Evolutionary conservation across 2,888 invertebrate genomes (phyloP), one percentile per base, ranked within the genome.

Genomic region (Panopea generosa): DNA sequence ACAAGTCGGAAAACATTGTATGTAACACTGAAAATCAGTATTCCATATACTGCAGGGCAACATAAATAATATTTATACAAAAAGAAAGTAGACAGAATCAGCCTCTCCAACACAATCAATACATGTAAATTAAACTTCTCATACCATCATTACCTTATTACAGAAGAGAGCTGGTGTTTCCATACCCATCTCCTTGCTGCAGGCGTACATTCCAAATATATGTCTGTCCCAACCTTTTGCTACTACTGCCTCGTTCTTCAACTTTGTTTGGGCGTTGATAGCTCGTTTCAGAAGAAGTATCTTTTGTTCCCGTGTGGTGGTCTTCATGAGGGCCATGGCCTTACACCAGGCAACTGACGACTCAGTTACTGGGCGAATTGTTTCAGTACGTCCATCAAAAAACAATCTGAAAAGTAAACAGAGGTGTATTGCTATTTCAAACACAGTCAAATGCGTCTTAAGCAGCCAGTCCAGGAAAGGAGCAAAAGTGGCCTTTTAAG

Each of bases 341-440:
- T 84, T 84, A 27, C 87, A 87, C 86, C 86, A 90, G 56, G 84
- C 84, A 11, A 92, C 85, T 18, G 94, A 93, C 72, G 93, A 93
- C 9, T 86, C 86, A 2, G 94, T 94, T 84, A 94, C 94, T 2
- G 95, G 94, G 14, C 95, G 93, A 11, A 95, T 91, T 0, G 95
- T 95, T 88, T 95, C 95, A 0, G 95, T 95, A 22, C 95, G 93
- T 3, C 94, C 95, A 79, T 94, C 93, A 83, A 94, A 94, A 87
- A 93, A 95, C 68, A 94, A 93, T 49, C 86, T 87, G 50, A 45
- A 45, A 45, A 9, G 40, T 40, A 40, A 16, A 40, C 16, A 40
- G 16, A 40, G 7, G 40, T 40, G 16, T 40, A 7, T 16, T 40
- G 7, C 40, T 16, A 40, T 11, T 7, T 16, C 9, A 40, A 40